phyloP scores from a whole-genome alignment of 2,113 vertebrate genomes.

The Psammodynastes pulverulentus region DNA sequence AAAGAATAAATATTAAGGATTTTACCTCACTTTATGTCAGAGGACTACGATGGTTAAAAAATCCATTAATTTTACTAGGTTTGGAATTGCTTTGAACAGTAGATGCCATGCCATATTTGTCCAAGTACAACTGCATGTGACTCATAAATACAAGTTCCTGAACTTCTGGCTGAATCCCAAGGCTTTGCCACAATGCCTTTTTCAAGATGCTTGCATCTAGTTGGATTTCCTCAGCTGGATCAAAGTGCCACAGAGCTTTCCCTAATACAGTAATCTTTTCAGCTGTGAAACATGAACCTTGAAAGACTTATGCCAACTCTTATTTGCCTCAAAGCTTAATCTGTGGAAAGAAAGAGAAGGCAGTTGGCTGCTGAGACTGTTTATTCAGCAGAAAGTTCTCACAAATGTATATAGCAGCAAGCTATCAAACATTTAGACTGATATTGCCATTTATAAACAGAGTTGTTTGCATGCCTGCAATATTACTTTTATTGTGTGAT shows the following conservation, averaged over 20 bases:
- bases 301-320: slow-evolving; percentile 20
- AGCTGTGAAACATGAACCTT: slow-evolving; percentile 47
- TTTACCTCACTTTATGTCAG: slow-evolving; percentile 15
- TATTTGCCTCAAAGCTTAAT: slow-evolving; percentile 20
- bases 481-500: slow-evolving; percentile 22
- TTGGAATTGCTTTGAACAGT: slow-evolving; percentile 58
- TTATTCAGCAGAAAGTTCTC: slow-evolving; percentile 41
- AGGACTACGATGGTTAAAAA: slow-evolving; percentile 48
- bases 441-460: slow-evolving; percentile 13
- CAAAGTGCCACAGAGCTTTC: slow-evolving; percentile 59
- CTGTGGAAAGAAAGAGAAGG: slow-evolving; percentile 36
- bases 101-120: slow-evolving; percentile 80
- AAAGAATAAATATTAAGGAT: slow-evolving; percentile 19
- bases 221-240: slow-evolving; percentile 63
- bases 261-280: slow-evolving; percentile 77
- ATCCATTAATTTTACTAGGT: slow-evolving; percentile 59
- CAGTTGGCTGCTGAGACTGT: slow-evolving; percentile 17
- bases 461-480: not conserved
- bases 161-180: slow-evolving; percentile 65
- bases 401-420: slow-evolving; percentile 22
- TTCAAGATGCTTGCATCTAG: slow-evolving; percentile 66
- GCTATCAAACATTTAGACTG: not conserved
- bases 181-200: slow-evolving; percentile 64
- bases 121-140: slow-evolving; percentile 67
- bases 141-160: slow-evolving; percentile 66